Evolutionary conservation across 1,140 invertebrate genomes (phyloP).

Genomic region (Drosophila murphyi): DNA sequence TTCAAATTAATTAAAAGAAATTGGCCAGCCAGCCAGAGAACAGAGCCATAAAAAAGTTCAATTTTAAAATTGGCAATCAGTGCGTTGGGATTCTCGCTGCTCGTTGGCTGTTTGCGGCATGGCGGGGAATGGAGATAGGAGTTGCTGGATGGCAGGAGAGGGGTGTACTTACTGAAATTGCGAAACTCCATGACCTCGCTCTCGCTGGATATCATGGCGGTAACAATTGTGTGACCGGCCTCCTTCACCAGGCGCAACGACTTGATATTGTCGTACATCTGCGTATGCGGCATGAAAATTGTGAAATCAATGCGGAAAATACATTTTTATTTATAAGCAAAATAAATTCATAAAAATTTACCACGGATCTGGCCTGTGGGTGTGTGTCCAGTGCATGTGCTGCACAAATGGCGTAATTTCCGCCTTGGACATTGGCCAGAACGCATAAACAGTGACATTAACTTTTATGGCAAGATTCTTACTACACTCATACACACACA

Average conservation of each 20-base stretch:
- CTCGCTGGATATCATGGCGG: constrained; percentile 93
- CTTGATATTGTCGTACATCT: constrained; percentile 96
- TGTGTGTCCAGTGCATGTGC: constrained; percentile 61
- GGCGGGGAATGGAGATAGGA: constrained; percentile 7
- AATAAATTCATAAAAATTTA: constrained; percentile 83
- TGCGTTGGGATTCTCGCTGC: constrained; percentile 54
- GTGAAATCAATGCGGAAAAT: constrained; percentile 72
- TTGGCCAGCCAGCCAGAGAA: constrained; percentile 51
- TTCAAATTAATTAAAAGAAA: constrained; percentile 83
- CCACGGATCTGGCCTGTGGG: constrained; percentile 32
- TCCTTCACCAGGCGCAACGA: constrained; percentile 89
- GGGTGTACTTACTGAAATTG: constrained; percentile 83
- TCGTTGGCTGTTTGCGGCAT: background rate
- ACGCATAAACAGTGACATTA: constrained; percentile 83
- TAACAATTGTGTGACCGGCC: constrained; percentile 87
- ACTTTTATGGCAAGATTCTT: constrained; percentile 75
- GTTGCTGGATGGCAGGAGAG: constrained; percentile 2
- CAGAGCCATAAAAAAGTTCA: constrained; percentile 80
- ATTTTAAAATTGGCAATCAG: constrained; percentile 83
- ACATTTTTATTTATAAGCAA: constrained; percentile 76
- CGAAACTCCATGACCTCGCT: constrained; percentile 94
- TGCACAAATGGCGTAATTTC: constrained; percentile 80
- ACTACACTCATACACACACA: constrained; percentile 32
- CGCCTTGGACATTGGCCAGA: constrained; percentile 81
- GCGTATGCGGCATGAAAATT: constrained; percentile 73